Evolutionary conservation across 2,888 invertebrate genomes (phyloP).

Genomic region (Eugnorisma glareosa): DNA sequence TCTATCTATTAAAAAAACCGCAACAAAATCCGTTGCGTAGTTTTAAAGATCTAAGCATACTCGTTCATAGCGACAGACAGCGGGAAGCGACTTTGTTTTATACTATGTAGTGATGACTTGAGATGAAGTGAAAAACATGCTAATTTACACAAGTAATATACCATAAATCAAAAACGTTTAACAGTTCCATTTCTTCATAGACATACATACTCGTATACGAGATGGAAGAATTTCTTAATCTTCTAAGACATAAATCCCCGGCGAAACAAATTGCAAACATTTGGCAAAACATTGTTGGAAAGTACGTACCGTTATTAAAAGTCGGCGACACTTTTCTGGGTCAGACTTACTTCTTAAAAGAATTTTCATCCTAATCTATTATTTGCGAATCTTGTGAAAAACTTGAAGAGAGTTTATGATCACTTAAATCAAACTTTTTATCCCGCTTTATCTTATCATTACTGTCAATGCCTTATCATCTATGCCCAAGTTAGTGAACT

Average conservation of each 20-base stretch:
- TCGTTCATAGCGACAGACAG: too few relatives aligned
- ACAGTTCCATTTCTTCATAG: conserved; percentile 5
- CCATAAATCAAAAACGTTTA: conserved; percentile 9
- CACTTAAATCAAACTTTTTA: conserved; percentile 31
- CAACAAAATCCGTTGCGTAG: too few relatives aligned
- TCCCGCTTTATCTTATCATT: conserved; percentile 36
- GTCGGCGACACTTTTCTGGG: conserved; percentile 63
- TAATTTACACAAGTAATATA: not conserved
- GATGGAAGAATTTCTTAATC: conserved; percentile 46
- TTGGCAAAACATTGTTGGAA: conserved; percentile 52
- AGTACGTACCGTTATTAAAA: conserved; percentile 52
- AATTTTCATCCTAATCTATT: conserved; percentile 41
- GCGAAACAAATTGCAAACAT: conserved; percentile 54
- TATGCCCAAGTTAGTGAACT: conserved; percentile 42
- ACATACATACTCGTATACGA: conserved; percentile 37
- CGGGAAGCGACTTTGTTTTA: too few relatives aligned
- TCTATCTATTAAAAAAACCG: too few relatives aligned
- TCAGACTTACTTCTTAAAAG: conserved; percentile 33
- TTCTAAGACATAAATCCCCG: conserved; percentile 40
- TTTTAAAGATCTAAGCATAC: too few relatives aligned
- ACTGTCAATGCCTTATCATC: conserved; percentile 16
- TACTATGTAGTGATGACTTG: too few relatives aligned
- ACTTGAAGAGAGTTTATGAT: conserved; percentile 33
- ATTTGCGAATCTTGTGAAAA: conserved; percentile 35
- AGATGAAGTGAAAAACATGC: not conserved